Evolutionary conservation across 1,140 invertebrate genomes (phyloP), one percentile per base, ranked within the genome.

Genomic region (Tribolium castaneum): DNA sequence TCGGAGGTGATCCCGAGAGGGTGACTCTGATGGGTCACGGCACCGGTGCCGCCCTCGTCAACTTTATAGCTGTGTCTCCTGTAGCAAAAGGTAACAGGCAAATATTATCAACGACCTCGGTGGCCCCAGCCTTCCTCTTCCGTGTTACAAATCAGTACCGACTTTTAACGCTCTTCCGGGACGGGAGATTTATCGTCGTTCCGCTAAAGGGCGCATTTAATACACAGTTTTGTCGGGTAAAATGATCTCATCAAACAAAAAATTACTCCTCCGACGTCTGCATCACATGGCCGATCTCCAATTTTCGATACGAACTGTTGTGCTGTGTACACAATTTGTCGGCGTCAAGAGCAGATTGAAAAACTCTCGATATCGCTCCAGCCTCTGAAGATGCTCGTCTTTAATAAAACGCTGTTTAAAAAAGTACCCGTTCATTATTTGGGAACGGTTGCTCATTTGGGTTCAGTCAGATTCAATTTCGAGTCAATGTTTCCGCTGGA

Each of bases 1-100:
- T 98, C 85, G 96, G 95, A 19, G 97, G 93, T 6, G 94, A 99
- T 89, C 93, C 96, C 0, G 92, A 95, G 82, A 91, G 94, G 77
- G 92, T 99, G 25, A 96, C 96, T 0, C 86, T 99, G 19, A 92
- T 99, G 89, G 98, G 98, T 6, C 96, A 98, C 84, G 95, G 96
- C 4, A 95, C 96, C 9, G 97, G 97, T 2, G 98, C 97, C 6
- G 96, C 96, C 0, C 90, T 98, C 22, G 96, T 96, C 78, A 98
- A 98, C 89, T 94, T 98, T 84, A 92, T 98, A 79, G 94, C 96
- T 77, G 92, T 98, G n/a, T 97, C 97, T 50, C 97, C 97, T 9
- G 94, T 97, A 83, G 95, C 95, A 16, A 96, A 94, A 92, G 96
- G 96, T 97, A 89, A 72, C 50, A 50, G 50, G 70, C 45, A 72